Evolutionary conservation across 2,797 vertebrate species (phyloP), one percentile per base, ranked within the genome.

Genomic region (Xyrichtys novacula): DNA sequence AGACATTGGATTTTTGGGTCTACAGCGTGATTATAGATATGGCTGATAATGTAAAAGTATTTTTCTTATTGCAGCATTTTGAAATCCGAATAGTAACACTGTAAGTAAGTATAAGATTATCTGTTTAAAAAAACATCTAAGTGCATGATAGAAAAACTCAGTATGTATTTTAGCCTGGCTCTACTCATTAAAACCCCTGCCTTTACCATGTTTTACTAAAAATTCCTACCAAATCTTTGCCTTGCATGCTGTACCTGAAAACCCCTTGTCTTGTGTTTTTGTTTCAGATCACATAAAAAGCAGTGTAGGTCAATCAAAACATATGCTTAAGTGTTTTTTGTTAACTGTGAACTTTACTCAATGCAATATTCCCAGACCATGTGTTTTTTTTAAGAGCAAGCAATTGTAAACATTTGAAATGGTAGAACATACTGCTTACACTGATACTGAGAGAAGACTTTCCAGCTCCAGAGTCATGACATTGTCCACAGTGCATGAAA

Each of bases 371-470:
- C 83, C 85, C 87, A 91, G 83, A 80, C 75, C 69, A 77, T 66
- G 69, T 81, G 60, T 63, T 74, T 83, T 77, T 68, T 49, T 79
- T 84, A 86, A 84, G 85, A 89, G 85, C 89, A 90, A 90, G 88
- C 86, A 89, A 85, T 86, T 92, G 92, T 91, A 90, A 91, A 93
- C 89, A 89, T 91, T 80, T 82, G 63, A 76, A 84, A 90, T 86
- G 85, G 86, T 73, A 78, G 74, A 84, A 87, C 88, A 87, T 74
- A 86, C 80, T 74, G 76, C 72, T 74, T 74, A 85, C 85, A 87
- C 71, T n/a, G 61, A 87, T 73, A 82, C 79, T 52, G 65, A 80
- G 48, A 76, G 36, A 61, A 81, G 50, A 65, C 40, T 52, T 64
- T 67, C 65, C 71, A 71, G 58, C 73, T 85, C 74, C 65, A 31